Conservation (phyloP, 2,888 invertebrate species). For the Chironomus riparius region DNA sequence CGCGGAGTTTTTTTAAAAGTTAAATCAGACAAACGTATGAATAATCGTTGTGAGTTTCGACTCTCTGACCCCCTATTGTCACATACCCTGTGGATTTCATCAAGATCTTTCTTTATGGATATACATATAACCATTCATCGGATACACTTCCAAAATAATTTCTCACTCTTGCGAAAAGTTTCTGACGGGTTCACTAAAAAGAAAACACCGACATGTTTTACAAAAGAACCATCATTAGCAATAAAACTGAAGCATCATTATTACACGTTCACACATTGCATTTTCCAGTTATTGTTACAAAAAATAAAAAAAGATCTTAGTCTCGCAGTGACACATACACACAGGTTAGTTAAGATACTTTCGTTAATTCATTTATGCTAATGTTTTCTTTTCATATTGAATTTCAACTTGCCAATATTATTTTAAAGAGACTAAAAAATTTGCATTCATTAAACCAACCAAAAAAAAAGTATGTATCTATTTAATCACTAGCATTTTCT, state of each 20-base stretch:
- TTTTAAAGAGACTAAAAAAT: no score
- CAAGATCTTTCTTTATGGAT: slow-evolving; percentile 6
- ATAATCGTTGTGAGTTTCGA: slow-evolving; percentile 16
- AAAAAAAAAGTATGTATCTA: no score
- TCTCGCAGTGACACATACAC: no score
- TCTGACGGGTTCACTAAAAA: not conserved
- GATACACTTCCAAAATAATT: not conserved
- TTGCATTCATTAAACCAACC: no score
- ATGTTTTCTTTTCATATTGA: no score
- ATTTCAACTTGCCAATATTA: no score
- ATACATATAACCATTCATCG: not conserved
- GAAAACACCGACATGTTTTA: slow-evolving; percentile 1
- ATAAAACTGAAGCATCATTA: slow-evolving; percentile 13
- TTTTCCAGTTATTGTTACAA: not conserved
- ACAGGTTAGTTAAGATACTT: no score
- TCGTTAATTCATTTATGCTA: no score
- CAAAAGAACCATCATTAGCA: slow-evolving; percentile 23
- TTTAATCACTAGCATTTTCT: no score
- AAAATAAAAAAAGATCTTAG: no score
- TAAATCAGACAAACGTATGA: slow-evolving; percentile 5
- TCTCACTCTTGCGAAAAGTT: slow-evolving; percentile 8
- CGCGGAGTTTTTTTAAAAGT: not conserved
- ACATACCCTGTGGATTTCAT: slow-evolving; percentile 25
- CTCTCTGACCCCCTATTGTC: slow-evolving; percentile 26
- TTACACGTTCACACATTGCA: slow-evolving; percentile 23